A percentile compares a stretch with the other conserved stretches of the same genome.
Evolutionary conservation across 2,113 vertebrate genomes (phyloP).

Genomic region (Camelus dromedarius): DNA sequence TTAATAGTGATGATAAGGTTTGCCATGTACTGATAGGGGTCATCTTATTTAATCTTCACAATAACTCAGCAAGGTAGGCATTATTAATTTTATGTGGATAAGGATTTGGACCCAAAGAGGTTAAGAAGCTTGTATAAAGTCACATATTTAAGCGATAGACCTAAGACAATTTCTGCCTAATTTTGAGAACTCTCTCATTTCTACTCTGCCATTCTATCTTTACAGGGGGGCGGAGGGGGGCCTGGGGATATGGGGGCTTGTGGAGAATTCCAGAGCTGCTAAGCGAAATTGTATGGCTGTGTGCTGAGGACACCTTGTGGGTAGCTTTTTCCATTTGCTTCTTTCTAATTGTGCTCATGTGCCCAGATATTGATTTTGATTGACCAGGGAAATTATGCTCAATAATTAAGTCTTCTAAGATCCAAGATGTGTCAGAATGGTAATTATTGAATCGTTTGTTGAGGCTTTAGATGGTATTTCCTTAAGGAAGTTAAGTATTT

Average conservation of each 20-base stretch:
- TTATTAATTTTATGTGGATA: constrained; percentile 25
- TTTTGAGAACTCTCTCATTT: neutral
- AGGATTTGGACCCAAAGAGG: neutral
- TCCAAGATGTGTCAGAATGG: neutral
- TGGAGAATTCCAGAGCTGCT: constrained; percentile 10
- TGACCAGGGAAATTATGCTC: neutral
- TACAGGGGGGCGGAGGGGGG: neutral
- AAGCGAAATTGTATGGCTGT: neutral
- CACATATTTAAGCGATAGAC: neutral
- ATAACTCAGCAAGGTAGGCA: neutral
- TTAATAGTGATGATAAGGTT: neutral
- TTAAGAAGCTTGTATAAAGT: neutral
- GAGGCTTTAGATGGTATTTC: neutral
- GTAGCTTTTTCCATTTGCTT: neutral
- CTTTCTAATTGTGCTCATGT: neutral
- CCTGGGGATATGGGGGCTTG: neutral
- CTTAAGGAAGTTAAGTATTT: neutral
- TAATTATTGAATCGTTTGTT: neutral
- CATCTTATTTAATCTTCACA: neutral
- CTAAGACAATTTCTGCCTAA: neutral
- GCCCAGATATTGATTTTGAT: constrained; percentile 8
- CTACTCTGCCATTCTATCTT: neutral
- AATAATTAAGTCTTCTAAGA: neutral
- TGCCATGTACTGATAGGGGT: neutral
- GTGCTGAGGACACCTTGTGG: neutral